phyloP scores from a whole-genome alignment of 2,797 vertebrate species.

The Lagocephalus sceleratus region DNA sequence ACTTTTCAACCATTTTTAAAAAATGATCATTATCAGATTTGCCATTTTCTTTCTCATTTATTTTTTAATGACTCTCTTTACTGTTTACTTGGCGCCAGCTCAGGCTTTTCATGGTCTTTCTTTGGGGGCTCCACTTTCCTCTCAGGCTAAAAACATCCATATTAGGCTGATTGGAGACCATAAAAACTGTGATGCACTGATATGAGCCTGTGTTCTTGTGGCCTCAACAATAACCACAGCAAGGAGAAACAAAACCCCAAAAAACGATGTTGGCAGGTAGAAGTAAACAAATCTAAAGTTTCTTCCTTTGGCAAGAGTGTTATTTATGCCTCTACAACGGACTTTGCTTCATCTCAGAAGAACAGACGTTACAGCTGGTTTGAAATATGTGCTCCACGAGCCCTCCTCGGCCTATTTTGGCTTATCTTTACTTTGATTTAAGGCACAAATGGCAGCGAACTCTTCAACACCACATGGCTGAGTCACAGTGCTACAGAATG shows the following conservation, averaged over 20 bases:
- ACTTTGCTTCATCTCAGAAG: slow-evolving; percentile 9
- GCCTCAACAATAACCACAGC: no score
- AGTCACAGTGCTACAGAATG: slow-evolving; percentile 37
- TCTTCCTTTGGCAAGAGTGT: slow-evolving; percentile 4
- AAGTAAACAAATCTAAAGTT: slow-evolving; percentile 1
- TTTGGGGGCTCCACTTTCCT: no score
- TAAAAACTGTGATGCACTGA: no score
- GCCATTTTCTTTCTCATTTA: no score
- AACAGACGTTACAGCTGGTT: slow-evolving; percentile 28
- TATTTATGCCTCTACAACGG: slow-evolving; percentile 7
- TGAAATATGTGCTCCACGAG: slow-evolving; percentile 38
- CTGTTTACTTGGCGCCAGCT: no score
- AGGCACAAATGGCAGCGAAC: slow-evolving; percentile 42
- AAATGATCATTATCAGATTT: no score
- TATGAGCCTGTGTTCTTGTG: no score
- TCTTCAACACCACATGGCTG: slow-evolving; percentile 34
- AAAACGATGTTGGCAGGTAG: not conserved
- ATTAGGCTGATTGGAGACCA: no score
- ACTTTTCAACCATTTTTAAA: no score
- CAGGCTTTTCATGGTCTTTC: no score
- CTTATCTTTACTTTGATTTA: slow-evolving; percentile 34
- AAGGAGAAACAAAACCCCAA: not conserved
- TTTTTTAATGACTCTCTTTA: no score
- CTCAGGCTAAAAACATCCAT: no score
- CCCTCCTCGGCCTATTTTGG: slow-evolving; percentile 34